Conservation (phyloP, 2,888 invertebrate genomes). For the Listrodromus nycthemerus region DNA sequence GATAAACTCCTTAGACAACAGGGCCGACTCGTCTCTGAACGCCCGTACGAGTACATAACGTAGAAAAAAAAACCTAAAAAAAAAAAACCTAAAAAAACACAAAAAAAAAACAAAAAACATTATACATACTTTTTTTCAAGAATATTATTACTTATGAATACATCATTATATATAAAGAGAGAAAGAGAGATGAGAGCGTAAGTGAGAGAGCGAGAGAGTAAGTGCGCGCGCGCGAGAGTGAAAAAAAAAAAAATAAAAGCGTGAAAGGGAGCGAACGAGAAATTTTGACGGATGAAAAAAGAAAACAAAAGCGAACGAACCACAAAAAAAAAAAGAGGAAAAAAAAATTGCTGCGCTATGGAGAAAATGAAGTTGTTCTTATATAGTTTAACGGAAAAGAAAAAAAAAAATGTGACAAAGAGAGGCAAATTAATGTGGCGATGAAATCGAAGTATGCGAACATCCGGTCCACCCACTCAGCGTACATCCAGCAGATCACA, state of each 20-base stretch:
- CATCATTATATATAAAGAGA: slow-evolving; percentile 77
- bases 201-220: slow-evolving; percentile 63
- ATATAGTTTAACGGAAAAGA: slow-evolving; percentile 76
- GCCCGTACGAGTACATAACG: slow-evolving; percentile 72
- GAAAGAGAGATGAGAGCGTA: slow-evolving; percentile 61
- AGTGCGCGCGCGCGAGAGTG: slow-evolving; percentile 64
- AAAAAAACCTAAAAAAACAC: slow-evolving; percentile 2
- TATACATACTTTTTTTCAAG: slow-evolving; percentile 79
- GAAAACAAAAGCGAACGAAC: no score
- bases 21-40: slow-evolving; percentile 76
- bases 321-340: slow-evolving; percentile 63
- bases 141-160: slow-evolving; percentile 82
- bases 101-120: slow-evolving; percentile 63
- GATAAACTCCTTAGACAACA: slow-evolving; percentile 62
- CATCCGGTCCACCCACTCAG: slow-evolving; percentile 73
- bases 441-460: slow-evolving; percentile 74
- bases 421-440: slow-evolving; percentile 73
- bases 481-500: slow-evolving; percentile 72
- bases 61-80: slow-evolving; percentile 42
- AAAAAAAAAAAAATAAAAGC: slow-evolving; percentile 59
- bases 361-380: slow-evolving; percentile 78
- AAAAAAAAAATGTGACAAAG: slow-evolving; percentile 70
- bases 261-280: slow-evolving; percentile 67
- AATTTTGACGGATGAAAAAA: slow-evolving; percentile 69
- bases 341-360: slow-evolving; percentile 73